These are phyloP conservation scores for Heteromormyrus szaboi DNA, from an alignment of 2,797 vertebrate genomes.

Conservation along the genomic window DNA sequence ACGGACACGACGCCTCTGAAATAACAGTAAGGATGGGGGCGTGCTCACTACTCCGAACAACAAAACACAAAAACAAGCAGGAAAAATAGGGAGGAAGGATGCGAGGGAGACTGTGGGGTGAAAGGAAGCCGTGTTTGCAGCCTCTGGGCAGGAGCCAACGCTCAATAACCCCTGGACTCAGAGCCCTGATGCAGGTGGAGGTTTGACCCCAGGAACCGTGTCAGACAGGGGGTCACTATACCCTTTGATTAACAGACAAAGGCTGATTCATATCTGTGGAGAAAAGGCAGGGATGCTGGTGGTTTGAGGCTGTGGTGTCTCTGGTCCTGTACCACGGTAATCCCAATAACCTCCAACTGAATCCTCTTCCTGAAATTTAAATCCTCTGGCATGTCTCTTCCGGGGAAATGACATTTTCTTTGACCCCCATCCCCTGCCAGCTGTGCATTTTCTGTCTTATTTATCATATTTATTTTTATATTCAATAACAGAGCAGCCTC, in stretches of 20 bases:
- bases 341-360: neutral
- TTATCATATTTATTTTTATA: constrained; percentile 2
- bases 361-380: constrained; percentile 9
- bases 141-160: neutral
- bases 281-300: neutral
- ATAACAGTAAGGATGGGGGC: neutral
- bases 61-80: neutral
- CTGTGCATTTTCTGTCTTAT: constrained; percentile 3
- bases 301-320: neutral
- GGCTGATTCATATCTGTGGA: neutral
- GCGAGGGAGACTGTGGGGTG: neutral
- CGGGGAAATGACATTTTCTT: constrained; percentile 18
- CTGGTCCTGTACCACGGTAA: neutral
- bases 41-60: neutral
- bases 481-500: neutral
- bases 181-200: neutral
- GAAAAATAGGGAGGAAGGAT: neutral
- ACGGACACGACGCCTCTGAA: neutral
- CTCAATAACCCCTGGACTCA: neutral
- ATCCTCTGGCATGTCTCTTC: constrained; percentile 20
- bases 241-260: neutral
- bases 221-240: neutral
- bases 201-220: neutral
- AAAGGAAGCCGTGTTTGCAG: neutral
- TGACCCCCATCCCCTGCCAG: neutral